Percentiles rank a stretch among this genome's conserved stretches.
phyloP scores from a whole-genome alignment of 2,888 invertebrate species.

The Scaptomyza cyrtandrae region DNA sequence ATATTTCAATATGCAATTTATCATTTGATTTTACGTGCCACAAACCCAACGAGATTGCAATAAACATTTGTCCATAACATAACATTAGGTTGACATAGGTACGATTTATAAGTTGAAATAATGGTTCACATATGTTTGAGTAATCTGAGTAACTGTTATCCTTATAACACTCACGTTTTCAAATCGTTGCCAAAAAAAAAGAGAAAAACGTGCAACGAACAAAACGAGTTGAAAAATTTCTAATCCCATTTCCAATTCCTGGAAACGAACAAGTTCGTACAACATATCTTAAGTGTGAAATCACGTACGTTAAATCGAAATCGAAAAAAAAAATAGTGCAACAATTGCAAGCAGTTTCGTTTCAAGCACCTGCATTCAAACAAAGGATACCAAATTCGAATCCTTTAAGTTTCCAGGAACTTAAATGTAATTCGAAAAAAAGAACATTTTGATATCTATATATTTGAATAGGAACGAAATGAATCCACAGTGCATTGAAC shows the following conservation, averaged over 20 bases:
- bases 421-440: too few relatives aligned
- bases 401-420: constrained; percentile 57
- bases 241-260: constrained; percentile 57
- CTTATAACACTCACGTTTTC: constrained; percentile 40
- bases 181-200: constrained; percentile 29
- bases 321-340: constrained; percentile 19
- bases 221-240: constrained; percentile 47
- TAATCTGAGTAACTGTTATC: constrained; percentile 15
- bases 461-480: not conserved
- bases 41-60: constrained; percentile 2
- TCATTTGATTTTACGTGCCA: not conserved
- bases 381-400: constrained; percentile 27
- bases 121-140: not conserved
- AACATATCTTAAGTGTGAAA: constrained; percentile 69
- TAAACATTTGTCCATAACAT: not conserved
- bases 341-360: constrained; percentile 50
- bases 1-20: not conserved
- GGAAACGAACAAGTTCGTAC: constrained; percentile 44
- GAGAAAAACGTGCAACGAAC: constrained; percentile 54
- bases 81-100: constrained; percentile 1
- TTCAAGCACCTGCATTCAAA: constrained; percentile 39
- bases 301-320: constrained; percentile 55
- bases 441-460: constrained; percentile 1
- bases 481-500: constrained; percentile 62
- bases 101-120: not conserved